phyloP scores from a whole-genome alignment of 2,888 invertebrate species.

The Oithona nana region DNA sequence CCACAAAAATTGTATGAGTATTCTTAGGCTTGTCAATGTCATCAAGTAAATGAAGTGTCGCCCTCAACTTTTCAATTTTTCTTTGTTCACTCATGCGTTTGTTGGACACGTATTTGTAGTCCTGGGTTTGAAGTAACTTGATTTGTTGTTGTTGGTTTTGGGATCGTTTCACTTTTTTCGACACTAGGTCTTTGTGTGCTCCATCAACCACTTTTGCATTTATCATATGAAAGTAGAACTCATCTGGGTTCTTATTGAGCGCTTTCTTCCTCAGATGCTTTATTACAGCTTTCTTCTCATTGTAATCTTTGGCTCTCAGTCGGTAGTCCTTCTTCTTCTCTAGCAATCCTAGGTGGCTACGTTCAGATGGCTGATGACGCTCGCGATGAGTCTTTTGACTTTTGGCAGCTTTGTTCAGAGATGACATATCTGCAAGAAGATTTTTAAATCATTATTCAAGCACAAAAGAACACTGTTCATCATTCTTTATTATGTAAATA shows the following conservation, averaged over 20 bases:
- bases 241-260: conserved; percentile 86
- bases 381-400: conserved; percentile 61
- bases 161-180: conserved; percentile 38
- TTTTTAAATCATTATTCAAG: too few relatives aligned
- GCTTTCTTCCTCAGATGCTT: conserved; percentile 63
- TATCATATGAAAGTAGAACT: conserved; percentile 94
- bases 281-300: conserved; percentile 60
- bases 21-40: conserved; percentile 46
- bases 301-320: conserved; percentile 50
- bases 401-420: conserved; percentile 73
- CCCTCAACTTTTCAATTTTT: conserved; percentile 52
- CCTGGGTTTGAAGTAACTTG: conserved; percentile 73
- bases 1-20: conserved; percentile 59
- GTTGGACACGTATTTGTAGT: conserved; percentile 68
- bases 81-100: conserved; percentile 64
- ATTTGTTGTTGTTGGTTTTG: conserved; percentile 58
- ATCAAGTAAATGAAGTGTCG: conserved; percentile 61
- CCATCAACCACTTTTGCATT: conserved; percentile 44
- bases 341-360: conserved; percentile 56
- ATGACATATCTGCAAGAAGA: too few relatives aligned
- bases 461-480: too few relatives aligned
- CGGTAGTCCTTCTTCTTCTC: conserved; percentile 80
- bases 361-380: conserved; percentile 57
- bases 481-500: too few relatives aligned
- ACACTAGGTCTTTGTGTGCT: conserved; percentile 37